phyloP scores from a whole-genome alignment of 2,888 invertebrate species.

The Anarsia innoxiella region DNA sequence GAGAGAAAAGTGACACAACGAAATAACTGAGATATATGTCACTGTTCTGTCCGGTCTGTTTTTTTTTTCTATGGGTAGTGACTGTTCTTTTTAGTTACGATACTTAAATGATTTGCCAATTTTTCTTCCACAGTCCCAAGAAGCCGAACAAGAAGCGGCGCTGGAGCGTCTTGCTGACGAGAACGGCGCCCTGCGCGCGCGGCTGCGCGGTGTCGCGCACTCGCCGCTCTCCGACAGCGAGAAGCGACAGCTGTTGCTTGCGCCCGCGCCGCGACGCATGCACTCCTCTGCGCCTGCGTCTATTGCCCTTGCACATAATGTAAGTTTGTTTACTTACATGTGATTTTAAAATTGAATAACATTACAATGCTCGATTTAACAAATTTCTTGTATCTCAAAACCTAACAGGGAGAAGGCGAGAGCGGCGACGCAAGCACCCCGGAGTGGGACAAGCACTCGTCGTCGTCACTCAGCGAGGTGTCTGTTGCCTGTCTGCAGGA shows the following conservation, averaged over 20 bases:
- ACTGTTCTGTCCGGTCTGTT: too few species aligned
- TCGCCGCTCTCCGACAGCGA: conserved; percentile 89
- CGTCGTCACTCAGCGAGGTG: conserved; percentile 89
- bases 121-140: conserved; percentile 67
- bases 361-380: neutral
- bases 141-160: conserved; percentile 77
- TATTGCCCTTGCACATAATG: conserved; percentile 77
- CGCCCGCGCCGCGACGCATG: conserved; percentile 74
- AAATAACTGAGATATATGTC: too few species aligned
- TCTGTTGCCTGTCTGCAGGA: conserved; percentile 95
- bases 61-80: too few species aligned
- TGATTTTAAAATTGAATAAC: neutral
- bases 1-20: too few species aligned
- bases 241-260: conserved; percentile 86
- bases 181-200: conserved; percentile 83
- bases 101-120: too few species aligned
- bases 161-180: conserved; percentile 83
- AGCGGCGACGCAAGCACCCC: conserved; percentile 84
- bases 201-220: conserved; percentile 84
- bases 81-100: too few species aligned
- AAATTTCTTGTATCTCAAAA: neutral
- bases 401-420: conserved; percentile 71
- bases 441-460: conserved; percentile 95
- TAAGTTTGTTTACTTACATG: conserved; percentile 21
- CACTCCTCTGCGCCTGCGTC: conserved; percentile 89